Conservation (phyloP, 2,888 invertebrate species). For the Drosophila demipolita region DNA sequence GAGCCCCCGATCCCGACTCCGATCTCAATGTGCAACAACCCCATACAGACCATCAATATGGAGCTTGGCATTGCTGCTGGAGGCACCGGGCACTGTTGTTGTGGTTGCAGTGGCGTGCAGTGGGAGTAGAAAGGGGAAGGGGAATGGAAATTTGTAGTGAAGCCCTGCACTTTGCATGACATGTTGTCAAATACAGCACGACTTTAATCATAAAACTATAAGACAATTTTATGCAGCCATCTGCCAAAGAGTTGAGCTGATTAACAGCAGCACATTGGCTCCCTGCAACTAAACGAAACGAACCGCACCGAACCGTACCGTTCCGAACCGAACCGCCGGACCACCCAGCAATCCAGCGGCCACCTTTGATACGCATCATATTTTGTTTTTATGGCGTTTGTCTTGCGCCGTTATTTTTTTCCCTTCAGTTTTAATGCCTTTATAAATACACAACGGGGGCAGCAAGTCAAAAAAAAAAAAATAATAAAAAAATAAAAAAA, state of each 20-base stretch:
- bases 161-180: slow-evolving; percentile 55
- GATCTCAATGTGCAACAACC: background rate
- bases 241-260: slow-evolving; percentile 15
- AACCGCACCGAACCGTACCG: background rate
- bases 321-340: slow-evolving; percentile 13
- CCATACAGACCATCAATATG: slow-evolving; percentile 46
- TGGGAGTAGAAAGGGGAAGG: background rate
- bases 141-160: slow-evolving; percentile 16
- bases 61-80: slow-evolving; percentile 34
- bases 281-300: background rate
- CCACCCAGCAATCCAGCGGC: slow-evolving; percentile 56
- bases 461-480: slow-evolving; percentile 36
- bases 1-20: background rate
- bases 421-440: slow-evolving; percentile 63
- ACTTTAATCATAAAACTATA: slow-evolving; percentile 28
- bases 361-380: slow-evolving; percentile 71
- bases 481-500: slow-evolving; percentile 3
- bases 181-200: slow-evolving; percentile 71
- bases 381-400: slow-evolving; percentile 67
- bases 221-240: slow-evolving; percentile 35
- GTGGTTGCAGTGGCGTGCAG: slow-evolving; percentile 8
- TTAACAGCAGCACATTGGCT: slow-evolving; percentile 3
- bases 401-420: slow-evolving; percentile 46
- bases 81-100: slow-evolving; percentile 23
- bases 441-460: slow-evolving; percentile 68